Base-by-base conservation (phyloP, 1,140 invertebrate genomes). In the Magallana gigas region DNA sequence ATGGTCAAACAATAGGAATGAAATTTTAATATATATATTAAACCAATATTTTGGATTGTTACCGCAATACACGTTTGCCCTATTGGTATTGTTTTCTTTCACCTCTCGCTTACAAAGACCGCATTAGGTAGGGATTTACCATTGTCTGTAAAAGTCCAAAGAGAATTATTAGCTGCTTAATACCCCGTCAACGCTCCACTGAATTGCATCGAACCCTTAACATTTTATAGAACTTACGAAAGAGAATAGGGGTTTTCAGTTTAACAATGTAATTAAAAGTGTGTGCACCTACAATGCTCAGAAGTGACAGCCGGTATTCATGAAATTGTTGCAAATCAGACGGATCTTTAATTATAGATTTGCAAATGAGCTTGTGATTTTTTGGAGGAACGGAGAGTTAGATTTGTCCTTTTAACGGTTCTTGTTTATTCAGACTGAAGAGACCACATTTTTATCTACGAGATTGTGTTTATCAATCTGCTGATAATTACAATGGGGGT, bases 391-490 rank as follows among this genome's bases (percentile, higher is more conserved):
- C 36, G 36, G 36, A 76, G 23, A 76, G 29, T 29, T 76, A 23
- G 18, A 76, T 76, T 71, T 76, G 18, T 23, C 23, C 68, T 11
- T 68, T 29, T 76, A 29, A 76, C 18, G 12, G 68, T 76, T 23
- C 16, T 76, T 76, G 23, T 76, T 76, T 76, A 29, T 76, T 29
- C 23, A 76, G 68, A 76, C 68, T 76, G 36, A 76, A 76, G 8
- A 76, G 68, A 76, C 68, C 68, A 76, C 68, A 29, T 23, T 48
- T 76, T 76, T 76, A 76, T 76, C 68, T 76, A 29, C 23, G 36
- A 76, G 68, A 76, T 76, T 76, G 68, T 76, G 68, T 76, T 76
- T 76, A 76, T 76, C 68, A 76, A 12, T 76, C 68, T 76, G 36
- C 68, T 29, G 8, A 8, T 76, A 29, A 76, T 76, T 76, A 76